A percentile compares a stretch with the other conserved stretches of the same genome.
Evolutionary conservation across 2,888 invertebrate species (phyloP).

Genomic region (Cephus pygmeus): DNA sequence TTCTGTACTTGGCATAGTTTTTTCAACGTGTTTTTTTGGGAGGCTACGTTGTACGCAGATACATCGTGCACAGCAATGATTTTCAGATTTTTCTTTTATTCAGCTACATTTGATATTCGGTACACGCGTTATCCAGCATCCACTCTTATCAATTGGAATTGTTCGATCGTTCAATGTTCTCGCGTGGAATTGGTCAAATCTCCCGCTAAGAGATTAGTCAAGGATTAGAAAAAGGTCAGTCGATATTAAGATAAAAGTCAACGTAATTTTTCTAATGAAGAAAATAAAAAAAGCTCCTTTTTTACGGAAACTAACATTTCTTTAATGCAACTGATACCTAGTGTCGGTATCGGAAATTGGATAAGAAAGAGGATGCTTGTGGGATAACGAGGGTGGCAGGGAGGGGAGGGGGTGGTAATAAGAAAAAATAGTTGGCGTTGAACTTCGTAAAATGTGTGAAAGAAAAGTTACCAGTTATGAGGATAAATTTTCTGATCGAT

Average conservation of each 20-base stretch:
- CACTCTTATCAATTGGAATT: neutral
- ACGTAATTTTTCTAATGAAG: too few relatives aligned
- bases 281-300: too few relatives aligned
- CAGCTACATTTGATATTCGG: too few relatives aligned
- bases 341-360: neutral
- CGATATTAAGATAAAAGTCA: too few relatives aligned
- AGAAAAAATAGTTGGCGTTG: neutral
- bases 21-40: too few relatives aligned
- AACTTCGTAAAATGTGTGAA: neutral
- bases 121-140: too few relatives aligned
- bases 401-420: neutral
- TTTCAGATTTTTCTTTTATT: neutral
- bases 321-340: neutral
- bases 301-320: neutral
- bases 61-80: neutral
- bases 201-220: neutral
- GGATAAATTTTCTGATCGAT: constrained; percentile 16
- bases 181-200: neutral
- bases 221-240: neutral
- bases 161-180: neutral
- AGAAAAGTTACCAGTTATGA: neutral
- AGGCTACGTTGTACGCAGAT: neutral
- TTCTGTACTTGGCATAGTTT: too few relatives aligned
- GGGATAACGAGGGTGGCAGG: neutral
- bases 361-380: neutral